Percentiles rank a stretch among this genome's conserved stretches.
Evolutionary conservation across 2,797 vertebrate species (phyloP).

Genomic region (Pygocentrus nattereri): DNA sequence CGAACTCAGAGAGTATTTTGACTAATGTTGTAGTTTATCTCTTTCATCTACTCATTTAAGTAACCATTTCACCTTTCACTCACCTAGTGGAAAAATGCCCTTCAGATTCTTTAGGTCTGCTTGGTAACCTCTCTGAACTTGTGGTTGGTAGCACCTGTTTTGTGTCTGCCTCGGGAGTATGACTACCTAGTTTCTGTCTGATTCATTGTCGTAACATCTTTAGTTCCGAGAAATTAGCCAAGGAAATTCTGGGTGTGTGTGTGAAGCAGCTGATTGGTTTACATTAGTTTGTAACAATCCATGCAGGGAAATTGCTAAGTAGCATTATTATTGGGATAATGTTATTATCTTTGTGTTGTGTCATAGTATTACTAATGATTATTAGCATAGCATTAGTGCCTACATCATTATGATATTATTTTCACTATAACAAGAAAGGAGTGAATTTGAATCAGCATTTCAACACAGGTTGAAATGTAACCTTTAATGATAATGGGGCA

Average conservation of each 20-base stretch:
- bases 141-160: conserved; percentile 45
- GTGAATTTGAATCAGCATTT: not conserved
- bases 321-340: not conserved
- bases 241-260: conserved; percentile 33
- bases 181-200: conserved; percentile 48
- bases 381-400: not conserved
- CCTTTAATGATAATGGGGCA: not conserved
- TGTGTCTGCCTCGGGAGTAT: conserved; percentile 32
- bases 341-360: not conserved
- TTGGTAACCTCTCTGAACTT: not conserved
- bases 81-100: not conserved
- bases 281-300: conserved; percentile 1
- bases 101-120: not conserved
- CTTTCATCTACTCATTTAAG: too few relatives aligned
- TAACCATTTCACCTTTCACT: not conserved
- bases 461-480: not conserved
- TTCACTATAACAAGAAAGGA: not conserved
- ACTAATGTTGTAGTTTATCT: not conserved
- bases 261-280: conserved; percentile 27
- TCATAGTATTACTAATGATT: conserved; percentile 3
- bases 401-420: not conserved
- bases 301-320: not conserved
- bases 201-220: conserved; percentile 55
- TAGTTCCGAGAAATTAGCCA: conserved; percentile 40
- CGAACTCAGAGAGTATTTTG: too few relatives aligned